Conservation (phyloP, 2,797 vertebrate species). For the Falco columbarius region DNA sequence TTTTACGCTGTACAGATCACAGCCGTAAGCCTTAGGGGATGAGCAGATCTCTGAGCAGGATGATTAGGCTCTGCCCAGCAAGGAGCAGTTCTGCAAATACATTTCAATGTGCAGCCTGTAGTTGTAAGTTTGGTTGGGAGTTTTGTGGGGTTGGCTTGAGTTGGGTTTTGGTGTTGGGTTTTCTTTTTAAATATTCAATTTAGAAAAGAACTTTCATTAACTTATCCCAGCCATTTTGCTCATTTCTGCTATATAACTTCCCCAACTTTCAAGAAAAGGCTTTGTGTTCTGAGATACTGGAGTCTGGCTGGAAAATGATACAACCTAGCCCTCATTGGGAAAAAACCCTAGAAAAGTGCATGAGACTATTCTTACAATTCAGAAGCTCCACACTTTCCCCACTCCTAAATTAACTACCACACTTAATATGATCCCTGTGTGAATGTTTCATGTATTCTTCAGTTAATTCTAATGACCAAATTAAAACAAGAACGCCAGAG, state of each 20-base stretch:
- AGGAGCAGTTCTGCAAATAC: not conserved
- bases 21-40: not conserved
- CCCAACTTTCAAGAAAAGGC: not conserved
- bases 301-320: not conserved
- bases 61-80: not conserved
- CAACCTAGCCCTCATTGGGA: accelerated
- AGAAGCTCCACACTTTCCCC: not conserved
- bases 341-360: not conserved
- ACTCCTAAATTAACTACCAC: not conserved
- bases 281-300: not conserved
- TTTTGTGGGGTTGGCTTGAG: not conserved
- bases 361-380: not conserved
- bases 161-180: not conserved
- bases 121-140: not conserved
- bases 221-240: not conserved
- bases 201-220: not conserved
- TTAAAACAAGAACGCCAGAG: not conserved
- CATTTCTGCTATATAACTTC: not conserved
- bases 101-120: not conserved
- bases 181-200: not conserved
- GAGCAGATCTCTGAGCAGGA: not conserved
- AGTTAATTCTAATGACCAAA: not conserved
- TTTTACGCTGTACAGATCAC: not conserved
- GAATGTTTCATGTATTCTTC: not conserved
- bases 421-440: not conserved